phyloP scores from a whole-genome alignment of 2,113 vertebrate genomes.

The Corvus cornix region DNA sequence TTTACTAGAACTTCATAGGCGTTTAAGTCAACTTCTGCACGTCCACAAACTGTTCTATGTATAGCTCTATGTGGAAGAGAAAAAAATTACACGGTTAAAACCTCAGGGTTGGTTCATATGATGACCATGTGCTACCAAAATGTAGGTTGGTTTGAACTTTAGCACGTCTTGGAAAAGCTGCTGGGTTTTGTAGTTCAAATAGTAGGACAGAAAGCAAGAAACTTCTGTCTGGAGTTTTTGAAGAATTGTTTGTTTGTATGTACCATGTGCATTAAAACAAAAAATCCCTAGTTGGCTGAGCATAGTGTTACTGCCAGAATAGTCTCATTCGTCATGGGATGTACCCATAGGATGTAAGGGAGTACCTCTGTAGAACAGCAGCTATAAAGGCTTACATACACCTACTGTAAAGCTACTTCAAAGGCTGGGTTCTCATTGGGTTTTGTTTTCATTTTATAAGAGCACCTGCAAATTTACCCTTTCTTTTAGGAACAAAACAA shows the following conservation, averaged over 20 bases:
- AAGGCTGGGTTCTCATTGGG: not conserved
- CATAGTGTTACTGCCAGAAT: not conserved
- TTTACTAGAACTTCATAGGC: not conserved
- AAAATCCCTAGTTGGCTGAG: not conserved
- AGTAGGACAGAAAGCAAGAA: not conserved
- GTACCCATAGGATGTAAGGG: not conserved
- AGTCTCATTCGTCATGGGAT: not conserved
- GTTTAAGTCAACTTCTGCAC: not conserved
- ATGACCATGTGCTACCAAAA: not conserved
- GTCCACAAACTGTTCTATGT: not conserved
- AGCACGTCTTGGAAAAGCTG: not conserved
- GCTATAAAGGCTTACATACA: not conserved
- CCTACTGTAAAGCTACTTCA: not conserved
- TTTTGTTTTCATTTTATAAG: not conserved
- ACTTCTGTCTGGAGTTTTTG: not conserved
- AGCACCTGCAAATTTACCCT: not conserved
- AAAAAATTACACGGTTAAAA: conserved; percentile 23
- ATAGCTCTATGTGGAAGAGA: not conserved
- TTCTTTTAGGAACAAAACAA: not conserved
- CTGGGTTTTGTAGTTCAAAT: not conserved
- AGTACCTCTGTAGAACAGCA: not conserved
- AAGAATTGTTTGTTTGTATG: not conserved
- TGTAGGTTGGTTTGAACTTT: conserved; percentile 1
- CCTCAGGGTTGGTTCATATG: not conserved
- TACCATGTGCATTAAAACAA: not conserved